These are phyloP conservation scores for Magallana nippona DNA, from an alignment of 2,888 invertebrate genomes.

Conservation along the genomic window DNA sequence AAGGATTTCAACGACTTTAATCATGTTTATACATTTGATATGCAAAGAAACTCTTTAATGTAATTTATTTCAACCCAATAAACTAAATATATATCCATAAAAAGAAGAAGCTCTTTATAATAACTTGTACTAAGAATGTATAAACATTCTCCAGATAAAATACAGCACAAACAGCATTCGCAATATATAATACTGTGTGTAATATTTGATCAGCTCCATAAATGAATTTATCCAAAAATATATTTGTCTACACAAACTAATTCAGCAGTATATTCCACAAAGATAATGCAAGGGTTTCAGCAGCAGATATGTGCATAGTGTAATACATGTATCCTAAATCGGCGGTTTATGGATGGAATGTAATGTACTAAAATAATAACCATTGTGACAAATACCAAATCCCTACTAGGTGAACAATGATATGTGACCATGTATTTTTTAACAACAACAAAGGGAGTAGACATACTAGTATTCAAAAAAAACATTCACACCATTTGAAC, in stretches of 20 bases:
- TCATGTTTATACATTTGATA: conserved; percentile 6
- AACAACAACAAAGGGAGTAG: no score
- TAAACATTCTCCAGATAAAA: no score
- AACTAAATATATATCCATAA: not conserved
- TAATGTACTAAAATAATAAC: not conserved
- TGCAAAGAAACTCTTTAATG: conserved; percentile 24
- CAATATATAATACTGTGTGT: conserved; percentile 7
- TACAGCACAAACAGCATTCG: not conserved
- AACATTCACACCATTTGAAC: no score
- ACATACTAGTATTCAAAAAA: no score
- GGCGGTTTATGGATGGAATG: no score
- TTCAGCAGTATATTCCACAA: conserved; percentile 6
- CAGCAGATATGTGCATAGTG: not conserved
- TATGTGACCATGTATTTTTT: no score
- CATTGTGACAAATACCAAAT: no score
- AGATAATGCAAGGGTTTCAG: not conserved
- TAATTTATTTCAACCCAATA: not conserved
- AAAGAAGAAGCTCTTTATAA: not conserved
- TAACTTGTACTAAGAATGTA: no score
- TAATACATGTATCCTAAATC: not conserved
- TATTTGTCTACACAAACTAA: not conserved
- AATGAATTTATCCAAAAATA: not conserved
- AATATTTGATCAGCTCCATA: not conserved
- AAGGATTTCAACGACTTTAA: not conserved
- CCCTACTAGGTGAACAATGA: no score